Base-by-base conservation (phyloP, 2,797 vertebrate genomes). In the Poecilia gillii region DNA sequence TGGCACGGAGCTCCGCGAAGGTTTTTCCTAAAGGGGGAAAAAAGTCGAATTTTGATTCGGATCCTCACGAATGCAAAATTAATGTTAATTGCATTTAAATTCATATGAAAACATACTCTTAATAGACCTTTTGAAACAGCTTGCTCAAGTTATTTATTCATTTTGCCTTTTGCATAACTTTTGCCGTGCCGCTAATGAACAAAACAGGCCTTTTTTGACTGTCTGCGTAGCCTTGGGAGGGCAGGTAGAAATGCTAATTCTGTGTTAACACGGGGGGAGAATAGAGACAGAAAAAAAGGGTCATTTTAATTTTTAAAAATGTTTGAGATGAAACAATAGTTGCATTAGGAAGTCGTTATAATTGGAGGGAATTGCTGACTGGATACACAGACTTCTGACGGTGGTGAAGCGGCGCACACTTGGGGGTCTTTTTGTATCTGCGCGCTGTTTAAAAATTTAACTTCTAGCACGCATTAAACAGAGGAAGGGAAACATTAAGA, bases 271-370 rank as follows among this genome's bases (percentile, higher is more conserved):
- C 76, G 45, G 66, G 13, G 70, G 43, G 76, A 39, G 36, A 5
- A 84, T 83, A 82, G 82, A 82, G 87, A 83, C 47, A 76, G 85
- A 39, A 74, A 79, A 79, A 80, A 84, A 80, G 87, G 89, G 75
- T 73, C 62, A 90, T 88, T 92, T 89, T 79, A 88, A 93, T 90
- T 91, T 92, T 72, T 90, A 88, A 78, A 70, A 87, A 76, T 90
- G 84, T 90, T 90, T 82, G 87, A 92, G 88, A 90, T 93, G 83
- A 92, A 93, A 95, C 88, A 94, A 93, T 91, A 92, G 85, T 92
- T 93, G 92, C 89, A 90, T 91, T 92, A 84, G 74, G 73, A 91
- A 94, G 92, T 93, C 94, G 93, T 91, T 89, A 84, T 94, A 94
- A 94, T 95, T 93, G 94, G 93, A 86, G 76, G 76, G 70, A 95